Base-by-base conservation (phyloP, 2,888 invertebrate genomes). In the Ceraclea dissimilis region DNA sequence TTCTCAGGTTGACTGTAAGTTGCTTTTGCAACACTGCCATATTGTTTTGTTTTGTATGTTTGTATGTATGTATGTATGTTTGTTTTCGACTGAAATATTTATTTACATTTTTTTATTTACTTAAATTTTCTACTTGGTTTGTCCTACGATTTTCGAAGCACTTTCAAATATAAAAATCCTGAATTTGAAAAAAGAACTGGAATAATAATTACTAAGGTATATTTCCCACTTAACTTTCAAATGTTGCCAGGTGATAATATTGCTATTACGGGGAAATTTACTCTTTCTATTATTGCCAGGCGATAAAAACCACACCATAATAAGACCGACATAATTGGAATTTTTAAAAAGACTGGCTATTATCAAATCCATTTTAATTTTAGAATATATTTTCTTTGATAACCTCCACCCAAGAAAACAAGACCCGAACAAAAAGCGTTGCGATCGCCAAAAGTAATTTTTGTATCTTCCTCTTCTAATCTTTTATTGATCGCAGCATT, bases 231-330 rank as follows among this genome's bases (percentile, higher is more conserved):
- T 39, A 39, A 39, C 39, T 39, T 39, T 39, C 39, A 39, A 39
- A 39, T 39, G 39, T 39, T 39, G 39, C 39, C 39, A 39, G 39
- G 39, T 39, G 39, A 39, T 39, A 39, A 39, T 39, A 39, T 39
- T 39, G 8, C 16, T 39, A 39, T 39, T 39, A 5, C 16, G 39
- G 13, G 13, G 39, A 39, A 39, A 39, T 39, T 26, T 26, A 26
- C 10, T 26, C 4, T 26, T 26, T 39, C 13, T 39, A 39, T 39
- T 39, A 39, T 16, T n/a, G 39, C 16, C 16, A 39, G 39, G 39
- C 16, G 39, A 39, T 39, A 39, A 39, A 39, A 39, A 13, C 8
- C 39, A 39, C 8, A 31, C 31, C 11, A 6, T 31, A 31, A 31
- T 31, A 31, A n/a, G n/a, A n/a, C n/a, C n/a, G n/a, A n/a, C n/a